These are phyloP conservation scores for Sebastes flavidus DNA, from an alignment of 2,797 vertebrate species.

Conservation along the genomic window DNA sequence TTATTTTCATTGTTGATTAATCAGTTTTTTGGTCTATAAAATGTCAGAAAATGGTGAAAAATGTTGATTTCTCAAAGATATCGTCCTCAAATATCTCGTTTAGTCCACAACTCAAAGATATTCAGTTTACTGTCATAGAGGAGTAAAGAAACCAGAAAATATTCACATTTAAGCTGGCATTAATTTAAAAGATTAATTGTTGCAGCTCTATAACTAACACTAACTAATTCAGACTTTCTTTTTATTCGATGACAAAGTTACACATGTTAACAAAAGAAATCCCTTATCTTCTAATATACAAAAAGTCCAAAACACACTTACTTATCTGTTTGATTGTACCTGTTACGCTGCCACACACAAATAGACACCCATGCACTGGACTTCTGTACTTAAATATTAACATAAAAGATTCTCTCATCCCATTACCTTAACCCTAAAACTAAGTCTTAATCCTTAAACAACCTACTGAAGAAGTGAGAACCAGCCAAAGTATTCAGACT, in stretches of 20 bases:
- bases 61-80: no score
- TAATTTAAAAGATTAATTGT: no score
- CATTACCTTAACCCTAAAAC: not conserved
- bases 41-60: no score
- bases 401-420: not conserved
- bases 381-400: not conserved
- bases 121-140: no score
- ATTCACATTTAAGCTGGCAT: no score
- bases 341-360: not conserved
- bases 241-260: not conserved
- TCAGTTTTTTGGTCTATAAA: no score
- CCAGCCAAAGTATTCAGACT: not conserved
- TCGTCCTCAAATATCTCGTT: no score
- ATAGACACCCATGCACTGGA: not conserved
- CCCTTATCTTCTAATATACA: not conserved
- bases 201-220: no score
- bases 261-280: not conserved
- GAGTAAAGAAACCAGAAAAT: no score
- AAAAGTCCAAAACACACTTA: not conserved
- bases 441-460: not conserved
- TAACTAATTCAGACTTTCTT: not conserved
- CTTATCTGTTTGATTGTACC: not conserved
- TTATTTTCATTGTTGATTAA: no score
- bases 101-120: no score
- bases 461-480: not conserved